Percentiles rank a stretch among this genome's conserved stretches.
phyloP scores from a whole-genome alignment of 2,113 vertebrate genomes.

The Oreochromis niloticus region DNA sequence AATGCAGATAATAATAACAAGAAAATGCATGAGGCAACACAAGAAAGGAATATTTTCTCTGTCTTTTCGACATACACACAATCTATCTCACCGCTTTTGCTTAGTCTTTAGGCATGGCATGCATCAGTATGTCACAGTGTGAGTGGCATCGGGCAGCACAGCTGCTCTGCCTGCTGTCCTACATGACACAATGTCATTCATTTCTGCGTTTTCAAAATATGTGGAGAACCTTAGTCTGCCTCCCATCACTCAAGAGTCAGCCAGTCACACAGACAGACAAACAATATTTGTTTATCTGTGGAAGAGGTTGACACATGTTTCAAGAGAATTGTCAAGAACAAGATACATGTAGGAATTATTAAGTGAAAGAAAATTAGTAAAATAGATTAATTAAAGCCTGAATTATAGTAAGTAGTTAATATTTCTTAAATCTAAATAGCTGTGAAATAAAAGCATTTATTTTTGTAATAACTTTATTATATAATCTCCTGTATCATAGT shows the following conservation, averaged over 20 bases:
- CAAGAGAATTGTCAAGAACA: not conserved
- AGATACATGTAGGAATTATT: not conserved
- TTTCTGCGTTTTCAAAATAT: not conserved
- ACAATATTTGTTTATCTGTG: not conserved
- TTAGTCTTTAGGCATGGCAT: not conserved
- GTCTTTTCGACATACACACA: not conserved
- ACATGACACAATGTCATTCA: slow-evolving; percentile 18
- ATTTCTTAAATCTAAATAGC: not conserved
- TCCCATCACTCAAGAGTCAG: not conserved
- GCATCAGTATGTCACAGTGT: not conserved
- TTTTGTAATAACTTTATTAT: not conserved
- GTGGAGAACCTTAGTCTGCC: not conserved
- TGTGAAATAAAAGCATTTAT: not conserved
- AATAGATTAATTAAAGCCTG: accelerated
- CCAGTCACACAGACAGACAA: not conserved
- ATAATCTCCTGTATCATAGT: not conserved
- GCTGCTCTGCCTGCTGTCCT: slow-evolving; percentile 28
- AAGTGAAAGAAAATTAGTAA: accelerated
- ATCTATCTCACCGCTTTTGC: not conserved
- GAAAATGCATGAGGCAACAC: not conserved
- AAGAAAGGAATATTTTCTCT: not conserved
- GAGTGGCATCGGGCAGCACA: slow-evolving; percentile 12
- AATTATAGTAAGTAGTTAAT: not conserved
- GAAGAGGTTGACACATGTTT: not conserved
- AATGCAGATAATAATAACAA: not conserved